Conservation (phyloP, 2,888 invertebrate genomes). For the Acronicta alni region DNA sequence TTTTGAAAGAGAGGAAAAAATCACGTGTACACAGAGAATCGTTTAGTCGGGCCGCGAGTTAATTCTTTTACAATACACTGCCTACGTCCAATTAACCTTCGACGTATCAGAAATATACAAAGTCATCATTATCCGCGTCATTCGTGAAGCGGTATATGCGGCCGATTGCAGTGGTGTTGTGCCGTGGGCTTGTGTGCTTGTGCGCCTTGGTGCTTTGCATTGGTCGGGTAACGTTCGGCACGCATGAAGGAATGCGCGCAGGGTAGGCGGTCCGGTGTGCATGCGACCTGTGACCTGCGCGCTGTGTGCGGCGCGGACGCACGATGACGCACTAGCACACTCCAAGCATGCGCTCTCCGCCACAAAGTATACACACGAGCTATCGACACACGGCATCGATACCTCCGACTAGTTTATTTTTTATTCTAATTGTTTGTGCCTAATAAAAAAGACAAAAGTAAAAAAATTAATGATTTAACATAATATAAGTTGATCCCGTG, state of each 20-base stretch:
- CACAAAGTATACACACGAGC: constrained; percentile 27
- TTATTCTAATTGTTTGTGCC: constrained; percentile 35
- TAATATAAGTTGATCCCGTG: background rate
- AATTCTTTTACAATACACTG: constrained; percentile 83
- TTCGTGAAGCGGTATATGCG: constrained; percentile 66
- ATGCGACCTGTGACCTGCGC: constrained; percentile 79
- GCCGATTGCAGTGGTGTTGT: constrained; percentile 46
- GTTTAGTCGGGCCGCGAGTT: constrained; percentile 68
- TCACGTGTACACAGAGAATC: constrained; percentile 28
- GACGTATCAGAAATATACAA: constrained; percentile 81
- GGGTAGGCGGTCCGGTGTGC: constrained; percentile 78
- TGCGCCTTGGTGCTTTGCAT: constrained; percentile 29
- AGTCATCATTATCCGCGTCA: constrained; percentile 82
- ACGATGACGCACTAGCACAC: constrained; percentile 71
- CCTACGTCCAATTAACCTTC: constrained; percentile 87
- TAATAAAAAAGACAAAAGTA: constrained; percentile 1
- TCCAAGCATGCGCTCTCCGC: constrained; percentile 32
- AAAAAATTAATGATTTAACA: background rate
- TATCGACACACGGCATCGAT: constrained; percentile 60
- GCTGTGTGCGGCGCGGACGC: constrained; percentile 48
- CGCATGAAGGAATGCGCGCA: constrained; percentile 70
- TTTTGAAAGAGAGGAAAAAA: constrained; percentile 59
- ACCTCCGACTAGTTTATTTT: constrained; percentile 50
- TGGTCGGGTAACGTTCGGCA: constrained; percentile 49
- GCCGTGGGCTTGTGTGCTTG: background rate